Conservation (phyloP, 2,797 vertebrate genomes). For the Poeciliopsis presidionis region DNA sequence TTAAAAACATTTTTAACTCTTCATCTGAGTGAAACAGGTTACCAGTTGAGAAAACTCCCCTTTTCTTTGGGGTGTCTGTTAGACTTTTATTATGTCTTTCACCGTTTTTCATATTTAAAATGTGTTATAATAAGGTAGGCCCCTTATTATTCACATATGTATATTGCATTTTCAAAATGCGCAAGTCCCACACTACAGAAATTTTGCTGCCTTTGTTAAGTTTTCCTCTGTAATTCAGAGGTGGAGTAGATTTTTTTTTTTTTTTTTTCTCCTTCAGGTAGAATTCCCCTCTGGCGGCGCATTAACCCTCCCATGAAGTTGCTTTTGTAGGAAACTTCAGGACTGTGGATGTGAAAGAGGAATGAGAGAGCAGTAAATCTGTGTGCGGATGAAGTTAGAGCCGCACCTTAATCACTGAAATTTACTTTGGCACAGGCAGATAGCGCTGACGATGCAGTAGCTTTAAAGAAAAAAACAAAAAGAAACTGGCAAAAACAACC, state of each 20-base stretch:
- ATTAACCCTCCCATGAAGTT: slow-evolving; percentile 37
- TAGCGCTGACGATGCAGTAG: background rate
- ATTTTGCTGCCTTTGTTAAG: background rate
- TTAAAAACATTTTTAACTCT: background rate
- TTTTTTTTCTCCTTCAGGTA: slow-evolving; percentile 15
- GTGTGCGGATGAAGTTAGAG: slow-evolving; percentile 9
- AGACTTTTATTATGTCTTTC: background rate
- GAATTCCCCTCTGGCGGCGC: slow-evolving; percentile 39
- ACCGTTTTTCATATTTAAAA: background rate
- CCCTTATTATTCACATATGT: background rate
- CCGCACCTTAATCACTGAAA: slow-evolving; percentile 35
- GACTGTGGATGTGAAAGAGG: background rate
- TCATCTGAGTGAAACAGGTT: background rate
- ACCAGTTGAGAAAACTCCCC: too few relatives aligned
- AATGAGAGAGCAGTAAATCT: slow-evolving; percentile 17
- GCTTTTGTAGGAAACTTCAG: slow-evolving; percentile 26
- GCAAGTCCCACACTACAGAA: background rate
- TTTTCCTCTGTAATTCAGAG: slow-evolving; percentile 13
- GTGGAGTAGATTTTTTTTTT: slow-evolving; percentile 29
- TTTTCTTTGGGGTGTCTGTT: background rate
- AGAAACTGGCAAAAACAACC: background rate
- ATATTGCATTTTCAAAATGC: background rate
- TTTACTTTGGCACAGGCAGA: slow-evolving; percentile 11
- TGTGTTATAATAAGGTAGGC: background rate
- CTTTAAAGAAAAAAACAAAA: background rate